Conservation (phyloP, 2,888 invertebrate species). For the Ecdyonurus torrentis region DNA sequence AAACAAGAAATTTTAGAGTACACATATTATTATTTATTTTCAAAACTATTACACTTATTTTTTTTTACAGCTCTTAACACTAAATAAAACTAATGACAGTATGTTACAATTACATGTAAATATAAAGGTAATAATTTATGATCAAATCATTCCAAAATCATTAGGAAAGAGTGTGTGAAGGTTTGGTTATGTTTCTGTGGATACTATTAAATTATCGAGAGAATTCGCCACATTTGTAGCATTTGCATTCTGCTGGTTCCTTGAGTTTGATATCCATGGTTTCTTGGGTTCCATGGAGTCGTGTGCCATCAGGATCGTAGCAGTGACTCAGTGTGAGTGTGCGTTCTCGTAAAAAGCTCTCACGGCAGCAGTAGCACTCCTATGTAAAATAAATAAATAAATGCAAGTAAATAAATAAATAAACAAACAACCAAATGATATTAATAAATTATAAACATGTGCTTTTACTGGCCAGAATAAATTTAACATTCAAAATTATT, state of each 20-base stretch:
- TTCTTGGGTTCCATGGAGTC: slow-evolving; percentile 48
- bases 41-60: neutral
- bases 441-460: no score
- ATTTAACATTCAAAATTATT: no score
- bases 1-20: no score
- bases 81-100: no score
- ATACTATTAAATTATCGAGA: slow-evolving; percentile 49
- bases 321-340: slow-evolving; percentile 66
- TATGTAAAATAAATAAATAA: slow-evolving; percentile 21
- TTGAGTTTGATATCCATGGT: slow-evolving; percentile 67
- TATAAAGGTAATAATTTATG: no score
- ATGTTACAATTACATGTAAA: no score
- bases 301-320: slow-evolving; percentile 72
- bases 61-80: neutral
- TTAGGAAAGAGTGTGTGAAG: no score
- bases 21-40: neutral
- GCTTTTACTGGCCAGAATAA: no score
- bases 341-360: slow-evolving; percentile 67
- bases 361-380: slow-evolving; percentile 88
- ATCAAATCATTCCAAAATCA: no score
- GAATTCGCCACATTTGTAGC: slow-evolving; percentile 76
- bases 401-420: no score
- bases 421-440: no score
- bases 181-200: no score
- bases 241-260: slow-evolving; percentile 80